Conservation (phyloP, 2,888 invertebrate genomes). For the Megastigmus dorsalis region DNA sequence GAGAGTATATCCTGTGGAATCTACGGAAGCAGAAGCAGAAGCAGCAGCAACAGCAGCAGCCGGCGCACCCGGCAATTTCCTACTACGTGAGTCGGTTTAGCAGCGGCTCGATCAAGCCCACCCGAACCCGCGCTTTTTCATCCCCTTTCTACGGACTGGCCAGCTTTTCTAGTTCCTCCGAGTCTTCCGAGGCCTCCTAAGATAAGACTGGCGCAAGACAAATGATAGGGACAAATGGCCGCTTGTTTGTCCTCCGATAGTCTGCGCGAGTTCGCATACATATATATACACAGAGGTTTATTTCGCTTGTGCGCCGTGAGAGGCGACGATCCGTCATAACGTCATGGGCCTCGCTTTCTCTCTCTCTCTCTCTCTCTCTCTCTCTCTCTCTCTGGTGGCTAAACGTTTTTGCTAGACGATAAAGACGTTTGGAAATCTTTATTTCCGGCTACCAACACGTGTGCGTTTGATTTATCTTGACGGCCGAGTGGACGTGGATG, state of each 20-base stretch:
- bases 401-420: background rate
- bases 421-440: conserved; percentile 3
- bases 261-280: background rate
- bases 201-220: conserved; percentile 10
- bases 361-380: background rate
- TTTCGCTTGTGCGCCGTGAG: background rate
- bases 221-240: conserved; percentile 46
- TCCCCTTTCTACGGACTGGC: background rate
- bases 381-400: background rate
- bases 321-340: conserved; percentile 28
- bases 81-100: conserved; percentile 45
- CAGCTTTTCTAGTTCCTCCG: conserved; percentile 11
- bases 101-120: too few relatives aligned
- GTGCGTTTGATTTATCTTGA: conserved; percentile 1
- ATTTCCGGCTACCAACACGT: background rate
- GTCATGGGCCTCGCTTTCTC: conserved; percentile 14
- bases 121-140: background rate
- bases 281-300: conserved; percentile 7
- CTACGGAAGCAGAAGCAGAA: too few relatives aligned
- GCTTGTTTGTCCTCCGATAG: conserved; percentile 25
- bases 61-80: conserved; percentile 41
- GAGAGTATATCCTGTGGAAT: too few relatives aligned
- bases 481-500: too few relatives aligned
- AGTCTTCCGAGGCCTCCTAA: background rate
- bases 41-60: background rate